phyloP scores from a whole-genome alignment of 2,113 vertebrate species.

The Trichechus manatus region DNA sequence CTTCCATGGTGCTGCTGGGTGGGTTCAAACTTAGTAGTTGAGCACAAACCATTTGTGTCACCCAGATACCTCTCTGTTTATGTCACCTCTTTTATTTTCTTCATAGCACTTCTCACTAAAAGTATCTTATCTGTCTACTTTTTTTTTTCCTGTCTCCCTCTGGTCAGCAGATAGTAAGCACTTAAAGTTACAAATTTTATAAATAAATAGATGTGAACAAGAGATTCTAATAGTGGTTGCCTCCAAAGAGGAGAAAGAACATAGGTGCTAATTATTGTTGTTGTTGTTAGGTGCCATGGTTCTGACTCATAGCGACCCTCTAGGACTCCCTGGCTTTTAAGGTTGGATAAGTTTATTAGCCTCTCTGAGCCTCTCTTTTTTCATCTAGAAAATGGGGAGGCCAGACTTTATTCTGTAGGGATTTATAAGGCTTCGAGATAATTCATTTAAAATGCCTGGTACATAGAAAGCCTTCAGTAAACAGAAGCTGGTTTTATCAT shows the following conservation, averaged over 20 bases:
- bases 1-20: not conserved
- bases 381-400: not conserved
- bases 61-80: not conserved
- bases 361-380: not conserved
- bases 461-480: not conserved
- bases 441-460: not conserved
- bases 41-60: not conserved
- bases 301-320: no score
- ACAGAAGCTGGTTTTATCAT: not conserved
- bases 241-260: not conserved
- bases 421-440: not conserved
- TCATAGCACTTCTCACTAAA: not conserved
- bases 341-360: not conserved
- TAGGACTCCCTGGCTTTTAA: not conserved
- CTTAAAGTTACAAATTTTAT: not conserved
- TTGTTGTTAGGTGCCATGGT: no score
- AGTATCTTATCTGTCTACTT: not conserved
- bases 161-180: not conserved
- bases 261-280: not conserved
- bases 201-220: not conserved
- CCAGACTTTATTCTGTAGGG: not conserved
- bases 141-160: not conserved
- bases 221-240: not conserved
- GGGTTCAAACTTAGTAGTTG: not conserved
- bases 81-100: not conserved